These are phyloP conservation scores for Periophthalmodon schlosseri DNA, from an alignment of 2,113 vertebrate species.

Conservation along the genomic window DNA sequence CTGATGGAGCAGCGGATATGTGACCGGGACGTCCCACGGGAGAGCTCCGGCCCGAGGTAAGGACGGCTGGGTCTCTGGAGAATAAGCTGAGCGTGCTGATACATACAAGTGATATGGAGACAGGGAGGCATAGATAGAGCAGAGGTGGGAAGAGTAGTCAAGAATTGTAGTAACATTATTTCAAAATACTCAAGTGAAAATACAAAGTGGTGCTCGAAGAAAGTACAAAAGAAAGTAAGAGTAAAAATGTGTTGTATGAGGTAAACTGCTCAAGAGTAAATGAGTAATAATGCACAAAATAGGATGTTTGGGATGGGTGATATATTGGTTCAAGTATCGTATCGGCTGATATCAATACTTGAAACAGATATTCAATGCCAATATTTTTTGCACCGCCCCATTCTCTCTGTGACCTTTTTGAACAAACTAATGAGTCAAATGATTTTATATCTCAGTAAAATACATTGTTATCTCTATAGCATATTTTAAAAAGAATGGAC, in stretches of 20 bases:
- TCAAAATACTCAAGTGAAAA: neutral
- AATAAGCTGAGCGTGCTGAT: conserved; percentile 28
- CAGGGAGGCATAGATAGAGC: neutral
- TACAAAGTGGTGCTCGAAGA: neutral
- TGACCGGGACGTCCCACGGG: conserved; percentile 50
- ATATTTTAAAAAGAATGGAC: no score
- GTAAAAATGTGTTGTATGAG: neutral
- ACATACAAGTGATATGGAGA: conserved; percentile 28
- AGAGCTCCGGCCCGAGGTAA: conserved; percentile 33
- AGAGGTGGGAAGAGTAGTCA: neutral
- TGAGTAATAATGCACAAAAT: no score
- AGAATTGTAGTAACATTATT: neutral
- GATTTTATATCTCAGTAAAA: no score
- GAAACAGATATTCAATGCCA: no score
- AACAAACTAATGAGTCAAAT: no score
- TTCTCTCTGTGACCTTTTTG: no score
- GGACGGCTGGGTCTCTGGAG: conserved; percentile 37
- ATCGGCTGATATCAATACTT: no score
- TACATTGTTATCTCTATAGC: no score
- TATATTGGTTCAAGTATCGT: no score
- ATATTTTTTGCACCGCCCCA: no score
- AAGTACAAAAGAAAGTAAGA: neutral
- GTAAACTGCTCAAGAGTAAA: no score
- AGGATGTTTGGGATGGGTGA: no score
- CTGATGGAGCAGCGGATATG: conserved; percentile 57